phyloP scores from a whole-genome alignment of 2,113 vertebrate species.

The Tetraodon nigroviridis region DNA sequence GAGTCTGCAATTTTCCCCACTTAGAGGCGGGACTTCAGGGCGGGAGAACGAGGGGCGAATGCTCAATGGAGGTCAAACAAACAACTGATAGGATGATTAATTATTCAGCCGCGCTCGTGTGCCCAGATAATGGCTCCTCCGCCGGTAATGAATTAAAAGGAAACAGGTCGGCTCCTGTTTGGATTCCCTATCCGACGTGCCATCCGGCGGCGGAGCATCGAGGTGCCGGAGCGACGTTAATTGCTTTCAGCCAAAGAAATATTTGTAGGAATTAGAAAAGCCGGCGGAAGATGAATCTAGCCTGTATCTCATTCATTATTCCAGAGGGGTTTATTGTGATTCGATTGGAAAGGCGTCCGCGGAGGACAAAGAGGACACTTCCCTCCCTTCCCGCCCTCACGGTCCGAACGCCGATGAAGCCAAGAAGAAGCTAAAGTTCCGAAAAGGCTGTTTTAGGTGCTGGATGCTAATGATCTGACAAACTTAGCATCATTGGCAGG shows the following conservation, averaged over 20 bases:
- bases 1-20: constrained; percentile 49
- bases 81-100: constrained; percentile 68
- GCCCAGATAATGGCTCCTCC: constrained; percentile 63
- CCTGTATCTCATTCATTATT: constrained; percentile 50
- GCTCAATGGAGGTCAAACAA: constrained; percentile 67
- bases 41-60: constrained; percentile 43
- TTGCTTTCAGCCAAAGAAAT: constrained; percentile 63
- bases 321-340: constrained; percentile 42
- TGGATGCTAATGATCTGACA: neutral
- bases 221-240: constrained; percentile 45
- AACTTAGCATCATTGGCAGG: neutral
- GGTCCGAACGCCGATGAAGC: neutral
- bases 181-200: constrained; percentile 36
- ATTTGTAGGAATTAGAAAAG: constrained; percentile 63
- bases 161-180: constrained; percentile 50
- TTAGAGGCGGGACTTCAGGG: constrained; percentile 59
- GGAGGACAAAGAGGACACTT: constrained; percentile 53
- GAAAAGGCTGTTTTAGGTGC: neutral
- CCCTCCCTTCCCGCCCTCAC: neutral
- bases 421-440: neutral
- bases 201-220: constrained; percentile 48
- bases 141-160: constrained; percentile 58
- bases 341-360: constrained; percentile 31
- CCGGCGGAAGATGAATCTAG: constrained; percentile 42
- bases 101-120: constrained; percentile 68